A percentile compares a stretch with the other conserved stretches of the same genome.
Conservation (phyloP, 2,888 invertebrate genomes). For the Tupiocoris notatus region DNA sequence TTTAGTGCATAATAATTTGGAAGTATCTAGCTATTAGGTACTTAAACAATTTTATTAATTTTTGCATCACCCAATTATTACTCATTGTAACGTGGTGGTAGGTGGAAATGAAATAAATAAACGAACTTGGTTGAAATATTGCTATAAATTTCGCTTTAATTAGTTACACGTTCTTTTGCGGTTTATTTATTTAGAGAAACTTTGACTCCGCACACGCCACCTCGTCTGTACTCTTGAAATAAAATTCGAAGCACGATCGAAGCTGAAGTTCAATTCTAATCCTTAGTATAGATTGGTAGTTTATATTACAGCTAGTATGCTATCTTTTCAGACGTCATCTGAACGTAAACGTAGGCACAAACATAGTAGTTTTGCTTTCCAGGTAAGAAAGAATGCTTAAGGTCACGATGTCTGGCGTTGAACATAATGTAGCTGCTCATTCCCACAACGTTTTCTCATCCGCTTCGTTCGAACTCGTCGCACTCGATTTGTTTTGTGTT, state of each 20-base stretch:
- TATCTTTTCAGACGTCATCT: constrained; percentile 42
- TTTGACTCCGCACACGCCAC: too few relatives aligned
- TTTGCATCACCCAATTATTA: too few relatives aligned
- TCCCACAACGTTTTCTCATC: constrained; percentile 17
- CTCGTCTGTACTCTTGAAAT: too few relatives aligned
- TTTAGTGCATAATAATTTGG: too few relatives aligned
- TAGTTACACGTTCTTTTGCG: too few relatives aligned
- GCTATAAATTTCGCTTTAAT: too few relatives aligned
- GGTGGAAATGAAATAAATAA: too few relatives aligned
- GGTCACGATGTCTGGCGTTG: constrained; percentile 43
- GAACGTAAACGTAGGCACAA: constrained; percentile 38
- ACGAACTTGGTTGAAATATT: too few relatives aligned
- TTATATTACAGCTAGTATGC: constrained; percentile 36
- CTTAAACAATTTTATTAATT: too few relatives aligned
- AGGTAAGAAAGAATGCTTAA: constrained; percentile 42
- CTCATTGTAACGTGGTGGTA: too few relatives aligned
- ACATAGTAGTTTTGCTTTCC: constrained; percentile 42
- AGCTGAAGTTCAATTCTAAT: constrained; percentile 10
- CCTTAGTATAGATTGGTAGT: constrained; percentile 36
- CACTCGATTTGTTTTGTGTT: constrained; percentile 23
- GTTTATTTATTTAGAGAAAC: too few relatives aligned
- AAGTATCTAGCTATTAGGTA: too few relatives aligned
- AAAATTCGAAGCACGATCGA: background rate
- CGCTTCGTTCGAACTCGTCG: constrained; percentile 12
- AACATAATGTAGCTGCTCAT: constrained; percentile 31